These are phyloP conservation scores for Prenolepis imparis DNA, from an alignment of 2,888 invertebrate genomes.

Conservation along the genomic window DNA sequence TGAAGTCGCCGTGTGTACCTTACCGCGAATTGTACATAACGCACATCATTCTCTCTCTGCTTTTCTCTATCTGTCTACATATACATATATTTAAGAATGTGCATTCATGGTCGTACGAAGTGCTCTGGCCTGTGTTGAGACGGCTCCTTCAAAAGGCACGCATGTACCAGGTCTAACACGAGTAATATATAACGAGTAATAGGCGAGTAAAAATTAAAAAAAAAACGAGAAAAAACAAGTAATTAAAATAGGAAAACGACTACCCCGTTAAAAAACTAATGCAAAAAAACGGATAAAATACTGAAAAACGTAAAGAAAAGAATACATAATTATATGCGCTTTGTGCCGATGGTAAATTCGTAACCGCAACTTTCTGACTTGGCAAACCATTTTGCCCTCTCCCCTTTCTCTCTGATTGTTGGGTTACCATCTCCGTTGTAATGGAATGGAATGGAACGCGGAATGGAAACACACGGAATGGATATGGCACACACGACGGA, in stretches of 20 bases:
- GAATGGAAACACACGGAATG: constrained; percentile 67
- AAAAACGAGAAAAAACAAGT: constrained; percentile 42
- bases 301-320: constrained; percentile 62
- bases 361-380: constrained; percentile 88
- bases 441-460: constrained; percentile 85
- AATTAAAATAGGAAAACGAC: constrained; percentile 56
- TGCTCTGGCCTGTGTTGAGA: constrained; percentile 52
- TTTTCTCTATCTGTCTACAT: constrained; percentile 54
- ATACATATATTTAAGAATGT: constrained; percentile 5
- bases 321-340: constrained; percentile 80
- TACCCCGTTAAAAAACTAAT: constrained; percentile 52
- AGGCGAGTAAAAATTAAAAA: constrained; percentile 60
- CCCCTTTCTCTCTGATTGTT: constrained; percentile 90
- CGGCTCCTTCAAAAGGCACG: constrained; percentile 67
- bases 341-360: constrained; percentile 85
- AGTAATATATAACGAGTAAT: constrained; percentile 52
- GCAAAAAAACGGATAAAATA: constrained; percentile 53
- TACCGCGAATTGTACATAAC: constrained; percentile 40
- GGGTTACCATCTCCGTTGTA: constrained; percentile 87
- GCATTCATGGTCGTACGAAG: constrained; percentile 30
- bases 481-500: constrained; percentile 76
- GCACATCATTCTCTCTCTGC: constrained; percentile 50
- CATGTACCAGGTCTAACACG: constrained; percentile 67
- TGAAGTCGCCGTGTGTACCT: constrained; percentile 30
- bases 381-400: constrained; percentile 90